Conservation (phyloP, 2,113 vertebrate genomes). For the Chinchilla lanigera region DNA sequence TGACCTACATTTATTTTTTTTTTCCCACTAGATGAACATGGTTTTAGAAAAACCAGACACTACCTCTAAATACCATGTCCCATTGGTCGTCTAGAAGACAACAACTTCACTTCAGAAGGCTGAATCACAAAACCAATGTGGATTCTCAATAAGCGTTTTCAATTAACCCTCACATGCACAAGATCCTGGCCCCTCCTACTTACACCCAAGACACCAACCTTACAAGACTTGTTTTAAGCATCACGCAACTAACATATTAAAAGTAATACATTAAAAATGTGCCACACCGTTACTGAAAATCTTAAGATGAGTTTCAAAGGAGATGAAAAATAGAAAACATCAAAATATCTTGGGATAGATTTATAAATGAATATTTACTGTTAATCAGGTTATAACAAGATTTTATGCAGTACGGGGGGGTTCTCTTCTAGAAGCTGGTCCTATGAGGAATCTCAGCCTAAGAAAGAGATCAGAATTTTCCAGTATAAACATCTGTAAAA, state of each 20-base stretch:
- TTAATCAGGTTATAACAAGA: not conserved
- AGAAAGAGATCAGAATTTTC: not conserved
- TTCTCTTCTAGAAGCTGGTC: not conserved
- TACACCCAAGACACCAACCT: not conserved
- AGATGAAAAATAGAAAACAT: constrained; percentile 14
- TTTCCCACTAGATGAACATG: not conserved
- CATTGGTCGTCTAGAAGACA: not conserved
- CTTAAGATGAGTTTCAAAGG: not conserved
- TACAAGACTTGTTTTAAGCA: not conserved
- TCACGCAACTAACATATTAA: not conserved
- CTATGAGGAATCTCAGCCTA: not conserved
- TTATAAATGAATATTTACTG: not conserved
- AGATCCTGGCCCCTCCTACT: not conserved
- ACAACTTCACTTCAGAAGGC: not conserved
- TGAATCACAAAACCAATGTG: not conserved
- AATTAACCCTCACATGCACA: not conserved
- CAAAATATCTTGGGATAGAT: constrained; percentile 1
- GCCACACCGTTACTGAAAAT: not conserved
- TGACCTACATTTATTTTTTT: not conserved
- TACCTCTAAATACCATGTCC: not conserved
- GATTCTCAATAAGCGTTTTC: not conserved
- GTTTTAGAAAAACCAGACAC: not conserved
- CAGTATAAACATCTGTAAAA: not conserved
- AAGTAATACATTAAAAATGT: not conserved
- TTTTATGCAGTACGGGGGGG: not conserved